phyloP scores from a whole-genome alignment of 1,140 invertebrate species.

The Drosophila sulfurigaster region DNA sequence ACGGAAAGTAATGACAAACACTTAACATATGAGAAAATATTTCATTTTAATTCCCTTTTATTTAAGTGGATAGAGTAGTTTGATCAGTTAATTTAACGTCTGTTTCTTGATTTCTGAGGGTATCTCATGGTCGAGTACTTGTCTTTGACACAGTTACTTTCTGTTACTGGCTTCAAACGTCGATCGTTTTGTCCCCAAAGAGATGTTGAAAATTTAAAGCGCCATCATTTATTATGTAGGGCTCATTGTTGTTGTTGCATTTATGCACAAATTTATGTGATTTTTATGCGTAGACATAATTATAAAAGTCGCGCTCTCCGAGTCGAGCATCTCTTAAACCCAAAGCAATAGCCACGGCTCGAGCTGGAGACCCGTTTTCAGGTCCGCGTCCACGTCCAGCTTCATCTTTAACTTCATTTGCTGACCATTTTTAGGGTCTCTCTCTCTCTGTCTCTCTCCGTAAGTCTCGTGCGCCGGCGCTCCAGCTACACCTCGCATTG shows the following conservation, averaged over 20 bases:
- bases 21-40: too few relatives aligned
- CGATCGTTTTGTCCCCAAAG: slow-evolving; percentile 72
- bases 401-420: slow-evolving; percentile 57
- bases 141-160: slow-evolving; percentile 29
- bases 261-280: slow-evolving; percentile 84
- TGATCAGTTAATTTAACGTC: too few relatives aligned
- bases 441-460: not conserved
- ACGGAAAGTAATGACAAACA: too few relatives aligned
- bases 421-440: slow-evolving; percentile 42
- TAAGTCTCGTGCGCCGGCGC: slow-evolving; percentile 61
- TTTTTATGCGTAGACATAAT: slow-evolving; percentile 85
- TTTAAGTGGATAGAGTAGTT: too few relatives aligned
- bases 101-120: not conserved
- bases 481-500: slow-evolving; percentile 81
- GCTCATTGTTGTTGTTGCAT: slow-evolving; percentile 66
- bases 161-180: slow-evolving; percentile 60
- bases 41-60: too few relatives aligned
- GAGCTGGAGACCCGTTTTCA: slow-evolving; percentile 11
- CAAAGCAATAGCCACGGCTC: not conserved
- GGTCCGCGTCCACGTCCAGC: slow-evolving; percentile 22
- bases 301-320: slow-evolving; percentile 70
- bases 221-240: slow-evolving; percentile 84
- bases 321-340: slow-evolving; percentile 36
- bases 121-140: not conserved
- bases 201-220: slow-evolving; percentile 83